Conservation (phyloP, 2,888 invertebrate species). For the Lepidocyrtinus sp. region DNA sequence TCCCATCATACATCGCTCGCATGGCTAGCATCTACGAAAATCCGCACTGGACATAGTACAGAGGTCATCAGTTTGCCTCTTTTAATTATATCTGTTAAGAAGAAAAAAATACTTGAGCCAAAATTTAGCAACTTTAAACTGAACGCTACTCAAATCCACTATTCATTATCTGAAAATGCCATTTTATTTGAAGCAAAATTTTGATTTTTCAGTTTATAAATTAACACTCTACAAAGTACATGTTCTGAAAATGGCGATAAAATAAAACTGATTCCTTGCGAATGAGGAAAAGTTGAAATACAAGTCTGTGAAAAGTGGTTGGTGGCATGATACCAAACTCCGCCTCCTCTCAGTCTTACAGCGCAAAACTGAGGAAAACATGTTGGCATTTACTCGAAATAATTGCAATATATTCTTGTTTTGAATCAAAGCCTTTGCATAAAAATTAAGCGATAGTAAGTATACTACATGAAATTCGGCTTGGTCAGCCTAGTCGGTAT, state of each 20-base stretch:
- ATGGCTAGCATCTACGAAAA: not conserved
- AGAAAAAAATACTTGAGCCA: no score
- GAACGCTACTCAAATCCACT: not conserved
- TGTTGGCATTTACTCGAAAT: not conserved
- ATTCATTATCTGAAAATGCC: not conserved
- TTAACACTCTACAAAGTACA: not conserved
- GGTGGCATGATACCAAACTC: constrained; percentile 32
- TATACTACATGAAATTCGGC: no score
- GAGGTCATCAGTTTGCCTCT: not conserved
- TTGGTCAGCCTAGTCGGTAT: no score
- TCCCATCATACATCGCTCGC: no score
- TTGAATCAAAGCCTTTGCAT: not conserved
- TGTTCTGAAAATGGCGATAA: not conserved
- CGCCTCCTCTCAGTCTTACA: constrained; percentile 22
- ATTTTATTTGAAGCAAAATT: not conserved
- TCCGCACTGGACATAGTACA: not conserved
- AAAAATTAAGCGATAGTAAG: not conserved
- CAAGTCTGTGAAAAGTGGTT: constrained; percentile 34
- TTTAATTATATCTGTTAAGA: not conserved
- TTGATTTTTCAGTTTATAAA: not conserved
- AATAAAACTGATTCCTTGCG: constrained; percentile 13
- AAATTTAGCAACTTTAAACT: no score
- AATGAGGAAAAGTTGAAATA: constrained; percentile 23
- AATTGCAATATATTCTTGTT: not conserved
- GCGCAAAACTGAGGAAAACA: not conserved